phyloP scores from a whole-genome alignment of 2,888 invertebrate species.

The Trichopria drosophilae region DNA sequence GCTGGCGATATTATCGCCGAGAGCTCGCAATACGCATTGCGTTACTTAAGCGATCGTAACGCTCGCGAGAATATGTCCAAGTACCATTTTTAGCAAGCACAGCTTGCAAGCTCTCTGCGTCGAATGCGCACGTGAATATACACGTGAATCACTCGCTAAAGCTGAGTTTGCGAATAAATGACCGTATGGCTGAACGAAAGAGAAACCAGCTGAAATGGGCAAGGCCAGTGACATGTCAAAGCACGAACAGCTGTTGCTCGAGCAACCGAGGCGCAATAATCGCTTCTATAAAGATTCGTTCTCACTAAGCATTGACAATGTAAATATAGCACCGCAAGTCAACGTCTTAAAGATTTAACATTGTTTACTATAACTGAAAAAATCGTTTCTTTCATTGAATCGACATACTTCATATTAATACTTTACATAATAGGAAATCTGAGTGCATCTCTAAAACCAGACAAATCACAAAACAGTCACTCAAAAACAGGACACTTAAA shows the following conservation, averaged over 20 bases:
- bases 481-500: too few species aligned
- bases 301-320: too few species aligned
- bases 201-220: conserved; percentile 31
- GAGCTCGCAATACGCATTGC: conserved; percentile 21
- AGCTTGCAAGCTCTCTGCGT: conserved; percentile 15
- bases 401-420: too few species aligned
- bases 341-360: too few species aligned
- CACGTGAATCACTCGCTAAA: conserved; percentile 33
- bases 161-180: conserved; percentile 31
- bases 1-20: too few species aligned
- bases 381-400: too few species aligned
- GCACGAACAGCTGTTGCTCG: conserved; percentile 39
- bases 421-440: too few species aligned
- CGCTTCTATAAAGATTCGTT: conserved; percentile 23
- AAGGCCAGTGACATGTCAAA: conserved; percentile 41
- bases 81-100: conserved; percentile 28
- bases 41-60: conserved; percentile 14
- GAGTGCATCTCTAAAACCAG: too few species aligned
- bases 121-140: conserved; percentile 32
- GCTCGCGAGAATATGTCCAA: conserved; percentile 1
- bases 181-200: conserved; percentile 25
- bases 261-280: conserved; percentile 20
- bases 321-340: too few species aligned
- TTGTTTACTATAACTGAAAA: too few species aligned
- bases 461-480: too few species aligned